Evolutionary conservation across 92 coral and sea anemone species (phyloP).

Genomic region (Phenganax subtilis): DNA sequence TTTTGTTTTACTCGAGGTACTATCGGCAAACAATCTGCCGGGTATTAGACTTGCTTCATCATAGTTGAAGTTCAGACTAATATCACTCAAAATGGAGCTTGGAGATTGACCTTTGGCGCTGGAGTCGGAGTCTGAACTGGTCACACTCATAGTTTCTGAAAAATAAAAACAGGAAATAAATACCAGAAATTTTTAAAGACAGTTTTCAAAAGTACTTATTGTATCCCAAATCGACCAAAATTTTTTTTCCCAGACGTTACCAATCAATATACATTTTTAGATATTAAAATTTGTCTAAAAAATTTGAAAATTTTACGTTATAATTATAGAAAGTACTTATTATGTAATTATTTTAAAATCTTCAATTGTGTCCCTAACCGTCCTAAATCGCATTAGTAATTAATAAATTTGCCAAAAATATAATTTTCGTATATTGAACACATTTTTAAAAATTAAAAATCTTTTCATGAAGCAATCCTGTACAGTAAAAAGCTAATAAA

Average conservation of each 20-base stretch:
- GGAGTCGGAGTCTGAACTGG: conserved; percentile 28
- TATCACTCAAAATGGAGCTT: conserved; percentile 28
- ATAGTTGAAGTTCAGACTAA: conserved; percentile 34
- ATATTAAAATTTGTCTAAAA: too few species aligned
- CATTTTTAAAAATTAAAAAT: background rate
- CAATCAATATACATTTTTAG: too few species aligned
- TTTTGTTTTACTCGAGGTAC: background rate
- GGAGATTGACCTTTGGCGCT: conserved; percentile 22
- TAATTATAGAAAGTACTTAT: too few species aligned
- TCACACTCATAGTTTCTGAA: conserved; percentile 31
- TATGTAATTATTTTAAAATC: too few species aligned
- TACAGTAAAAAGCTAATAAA: background rate
- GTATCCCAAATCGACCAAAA: background rate
- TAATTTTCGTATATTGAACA: too few species aligned
- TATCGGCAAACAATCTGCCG: conserved; percentile 2
- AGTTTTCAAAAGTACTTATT: background rate
- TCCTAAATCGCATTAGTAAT: too few species aligned
- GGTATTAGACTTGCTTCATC: conserved; percentile 27
- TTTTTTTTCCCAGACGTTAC: background rate
- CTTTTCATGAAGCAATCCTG: background rate
- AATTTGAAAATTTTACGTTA: too few species aligned
- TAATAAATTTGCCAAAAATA: too few species aligned
- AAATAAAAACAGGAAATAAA: background rate
- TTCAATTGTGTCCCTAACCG: too few species aligned
- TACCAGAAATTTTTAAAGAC: background rate